These are phyloP conservation scores for Hoplostethus mediterraneus DNA, from an alignment of 2,797 vertebrate species.

Conservation along the genomic window DNA sequence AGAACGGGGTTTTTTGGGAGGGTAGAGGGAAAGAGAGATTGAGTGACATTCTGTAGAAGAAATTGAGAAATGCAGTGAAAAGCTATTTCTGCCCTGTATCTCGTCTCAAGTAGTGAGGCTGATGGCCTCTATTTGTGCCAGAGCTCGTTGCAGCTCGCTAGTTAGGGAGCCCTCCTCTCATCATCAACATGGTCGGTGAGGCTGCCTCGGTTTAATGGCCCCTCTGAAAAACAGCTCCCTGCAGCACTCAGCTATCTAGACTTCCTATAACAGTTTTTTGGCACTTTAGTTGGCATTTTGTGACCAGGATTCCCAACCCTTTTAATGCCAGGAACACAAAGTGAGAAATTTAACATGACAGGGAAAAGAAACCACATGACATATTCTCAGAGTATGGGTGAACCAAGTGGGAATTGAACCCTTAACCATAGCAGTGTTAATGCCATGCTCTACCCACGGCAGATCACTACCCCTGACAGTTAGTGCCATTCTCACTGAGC, in stretches of 20 bases:
- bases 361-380: no score
- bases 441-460: no score
- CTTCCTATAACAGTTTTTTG: neutral
- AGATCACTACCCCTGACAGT: no score
- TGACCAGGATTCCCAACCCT: neutral
- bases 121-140: conserved; percentile 11
- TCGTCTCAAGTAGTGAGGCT: neutral
- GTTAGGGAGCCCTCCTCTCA: neutral
- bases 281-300: conserved; percentile 8
- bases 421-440: no score
- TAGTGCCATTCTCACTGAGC: no score
- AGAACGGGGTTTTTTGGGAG: no score
- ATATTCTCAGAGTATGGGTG: no score
- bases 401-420: no score
- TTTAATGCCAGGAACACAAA: no score
- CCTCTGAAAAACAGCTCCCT: conserved; percentile 11
- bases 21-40: no score
- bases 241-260: neutral
- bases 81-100: conserved; percentile 1
- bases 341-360: no score
- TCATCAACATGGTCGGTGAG: conserved; percentile 4
- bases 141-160: neutral
- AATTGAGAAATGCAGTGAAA: neutral
- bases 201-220: neutral
- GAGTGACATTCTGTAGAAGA: no score